Evolutionary conservation across 1,140 invertebrate species (phyloP), one percentile per base, ranked within the genome.

Genomic region (Drosophila repleta): DNA sequence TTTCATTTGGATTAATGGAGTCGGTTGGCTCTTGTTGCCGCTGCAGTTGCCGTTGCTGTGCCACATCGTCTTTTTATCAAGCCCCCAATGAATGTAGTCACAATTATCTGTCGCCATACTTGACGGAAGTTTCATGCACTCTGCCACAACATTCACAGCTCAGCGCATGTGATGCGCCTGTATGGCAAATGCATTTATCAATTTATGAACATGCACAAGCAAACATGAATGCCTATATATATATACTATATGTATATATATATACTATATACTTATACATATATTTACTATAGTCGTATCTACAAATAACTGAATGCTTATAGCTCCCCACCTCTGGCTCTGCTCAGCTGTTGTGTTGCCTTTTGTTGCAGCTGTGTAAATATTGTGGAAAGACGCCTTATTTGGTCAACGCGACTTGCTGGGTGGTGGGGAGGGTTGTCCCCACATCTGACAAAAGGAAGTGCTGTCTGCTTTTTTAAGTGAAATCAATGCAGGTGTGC

Each of bases 401-500:
- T 87, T 82, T 76, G 79, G 74, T 61, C 55, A 62, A 10, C 53
- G 43, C 21, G 60, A 43, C n/a, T 43, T 17, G 15, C 11, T 58
- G 43, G 26, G 46, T 32, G 17, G 24, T 2, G 51, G 24, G 15
- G 52, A 8, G 20, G 24, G 11, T 29, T 6, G 26, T 26, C 2
- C 26, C n/a, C n/a, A n/a, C 8, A 58, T 58, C 58, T 79, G 60
- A 60, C 51, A 64, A 74, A 69, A 76, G 80, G 80, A 85, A 85
- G 81, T 84, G 20, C 55, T 26, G n/a, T 60, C 21, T 57, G 39
- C 52, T 37, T 46, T 39, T 49, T 53, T 20, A 64, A 43, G 45
- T 60, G 43, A 65, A 72, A 70, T 83, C 80, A 84, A 69, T 76
- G 81, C 81, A 84, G 81, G 81, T 84, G 81, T 61, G 60, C 72